Evolutionary conservation across 2,797 vertebrate genomes (phyloP).

Genomic region (Galagoides demidoff): DNA sequence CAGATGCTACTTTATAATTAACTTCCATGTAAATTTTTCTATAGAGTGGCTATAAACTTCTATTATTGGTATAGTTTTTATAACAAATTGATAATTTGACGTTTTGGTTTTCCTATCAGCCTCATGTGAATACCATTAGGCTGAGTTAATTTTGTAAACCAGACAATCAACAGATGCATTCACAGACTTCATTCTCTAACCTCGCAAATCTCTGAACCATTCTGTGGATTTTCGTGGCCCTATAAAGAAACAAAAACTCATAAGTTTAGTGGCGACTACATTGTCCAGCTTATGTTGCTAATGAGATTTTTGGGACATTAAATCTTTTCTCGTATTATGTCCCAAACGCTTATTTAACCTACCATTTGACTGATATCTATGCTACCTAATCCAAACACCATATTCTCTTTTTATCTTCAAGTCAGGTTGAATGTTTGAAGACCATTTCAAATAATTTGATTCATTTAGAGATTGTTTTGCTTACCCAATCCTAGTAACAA

Average conservation of each 20-base stretch:
- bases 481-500: neutral
- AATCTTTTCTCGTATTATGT: neutral
- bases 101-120: neutral
- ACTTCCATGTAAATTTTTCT: neutral
- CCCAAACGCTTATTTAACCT: neutral
- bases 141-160: neutral
- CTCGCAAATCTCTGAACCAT: neutral
- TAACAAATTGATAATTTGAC: neutral
- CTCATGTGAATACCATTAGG: neutral
- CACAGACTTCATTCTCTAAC: neutral
- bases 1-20: neutral
- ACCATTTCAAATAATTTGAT: constrained; percentile 39
- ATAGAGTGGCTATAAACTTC: neutral
- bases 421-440: neutral
- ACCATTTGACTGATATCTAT: neutral
- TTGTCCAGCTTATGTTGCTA: neutral
- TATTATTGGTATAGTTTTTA: neutral
- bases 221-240: neutral
- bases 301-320: neutral
- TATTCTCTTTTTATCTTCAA: neutral
- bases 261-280: neutral
- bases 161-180: neutral
- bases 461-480: neutral
- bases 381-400: neutral
- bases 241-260: neutral